These are phyloP conservation scores for Oreocharis arfaki DNA, from an alignment of 2,113 vertebrate species.

Conservation along the genomic window DNA sequence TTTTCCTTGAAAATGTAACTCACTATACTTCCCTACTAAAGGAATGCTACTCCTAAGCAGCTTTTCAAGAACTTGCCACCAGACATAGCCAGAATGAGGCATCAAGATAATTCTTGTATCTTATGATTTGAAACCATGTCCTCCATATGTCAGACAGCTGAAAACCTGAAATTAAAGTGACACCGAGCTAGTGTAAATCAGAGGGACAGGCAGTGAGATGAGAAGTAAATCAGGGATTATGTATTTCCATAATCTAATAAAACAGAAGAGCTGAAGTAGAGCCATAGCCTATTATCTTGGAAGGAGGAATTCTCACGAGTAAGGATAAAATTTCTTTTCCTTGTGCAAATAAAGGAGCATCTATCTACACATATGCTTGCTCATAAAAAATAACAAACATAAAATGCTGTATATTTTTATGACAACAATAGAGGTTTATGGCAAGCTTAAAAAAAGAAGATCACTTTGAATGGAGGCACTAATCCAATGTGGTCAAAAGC, in stretches of 20 bases:
- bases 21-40: background rate
- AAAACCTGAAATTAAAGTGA: background rate
- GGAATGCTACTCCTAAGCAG: background rate
- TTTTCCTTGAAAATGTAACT: background rate
- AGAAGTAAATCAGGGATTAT: background rate
- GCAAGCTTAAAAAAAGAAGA: background rate
- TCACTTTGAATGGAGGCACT: background rate
- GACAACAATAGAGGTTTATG: background rate
- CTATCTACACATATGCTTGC: background rate
- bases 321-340: background rate
- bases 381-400: background rate
- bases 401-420: background rate
- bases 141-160: background rate
- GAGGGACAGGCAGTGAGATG: background rate
- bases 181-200: background rate
- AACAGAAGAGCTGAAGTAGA: background rate
- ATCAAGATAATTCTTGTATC: background rate
- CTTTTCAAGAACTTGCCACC: background rate
- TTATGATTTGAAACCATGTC: background rate
- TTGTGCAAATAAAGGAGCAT: background rate
- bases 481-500: background rate
- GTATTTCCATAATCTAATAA: background rate
- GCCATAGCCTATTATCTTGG: background rate
- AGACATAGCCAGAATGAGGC: background rate
- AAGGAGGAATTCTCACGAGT: background rate